Evolutionary conservation across 2,888 invertebrate genomes (phyloP).

Genomic region (Drosophila meridionalis): DNA sequence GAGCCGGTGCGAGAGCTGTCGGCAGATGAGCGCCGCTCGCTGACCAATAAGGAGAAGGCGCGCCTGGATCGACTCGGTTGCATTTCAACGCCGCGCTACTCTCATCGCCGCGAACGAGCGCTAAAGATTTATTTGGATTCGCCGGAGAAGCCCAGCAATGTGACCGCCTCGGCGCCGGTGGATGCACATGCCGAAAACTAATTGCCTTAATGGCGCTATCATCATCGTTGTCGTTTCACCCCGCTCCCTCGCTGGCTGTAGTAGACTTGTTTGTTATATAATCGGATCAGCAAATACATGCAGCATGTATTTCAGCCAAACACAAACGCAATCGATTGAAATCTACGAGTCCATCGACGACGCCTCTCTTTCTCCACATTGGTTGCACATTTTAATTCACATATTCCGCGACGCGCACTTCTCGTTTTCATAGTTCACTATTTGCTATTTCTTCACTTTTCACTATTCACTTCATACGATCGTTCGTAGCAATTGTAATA

Average conservation of each 20-base stretch:
- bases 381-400: constrained; percentile 22
- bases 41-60: constrained; percentile 87
- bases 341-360: constrained; percentile 17
- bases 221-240: constrained; percentile 16
- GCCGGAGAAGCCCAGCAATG: constrained; percentile 77
- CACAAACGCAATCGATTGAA: constrained; percentile 27
- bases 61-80: constrained; percentile 85
- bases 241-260: constrained; percentile 20
- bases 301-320: constrained; percentile 36
- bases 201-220: constrained; percentile 16
- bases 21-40: constrained; percentile 87
- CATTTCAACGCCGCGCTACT: constrained; percentile 85
- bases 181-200: constrained; percentile 70
- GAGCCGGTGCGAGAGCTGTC: constrained; percentile 87
- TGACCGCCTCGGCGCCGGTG: constrained; percentile 66
- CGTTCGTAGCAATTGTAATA: constrained; percentile 45
- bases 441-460: constrained; percentile 5
- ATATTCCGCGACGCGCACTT: constrained; percentile 9
- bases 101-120: constrained; percentile 89
- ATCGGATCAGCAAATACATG: constrained; percentile 30
- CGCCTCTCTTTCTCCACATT: constrained; percentile 8
- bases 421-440: constrained; percentile 29
- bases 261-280: constrained; percentile 22
- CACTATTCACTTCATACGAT: constrained; percentile 25
- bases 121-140: constrained; percentile 90